These are phyloP conservation scores for Luehdorfia chinensis DNA, from an alignment of 1,140 invertebrate genomes.

Conservation along the genomic window DNA sequence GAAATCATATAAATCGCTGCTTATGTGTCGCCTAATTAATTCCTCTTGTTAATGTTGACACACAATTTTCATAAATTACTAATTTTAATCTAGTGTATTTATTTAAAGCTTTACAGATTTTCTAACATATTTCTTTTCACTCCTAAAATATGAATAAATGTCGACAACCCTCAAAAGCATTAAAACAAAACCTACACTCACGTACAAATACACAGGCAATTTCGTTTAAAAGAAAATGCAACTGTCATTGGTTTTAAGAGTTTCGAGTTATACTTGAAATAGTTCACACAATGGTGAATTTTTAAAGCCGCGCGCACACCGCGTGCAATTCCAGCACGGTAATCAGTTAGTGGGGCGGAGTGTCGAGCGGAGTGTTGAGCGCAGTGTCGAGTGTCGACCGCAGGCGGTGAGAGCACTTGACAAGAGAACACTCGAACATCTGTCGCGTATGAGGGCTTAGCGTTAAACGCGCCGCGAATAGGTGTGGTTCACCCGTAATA, in stretches of 20 bases:
- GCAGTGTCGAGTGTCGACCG: slow-evolving; percentile 36
- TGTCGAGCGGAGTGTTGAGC: slow-evolving; percentile 23
- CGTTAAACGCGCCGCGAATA: slow-evolving; percentile 32
- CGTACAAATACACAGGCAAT: slow-evolving; percentile 9
- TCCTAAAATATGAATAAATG: no score
- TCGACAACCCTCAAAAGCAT: background rate
- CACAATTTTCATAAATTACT: no score
- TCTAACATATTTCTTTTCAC: no score
- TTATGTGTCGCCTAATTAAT: no score
- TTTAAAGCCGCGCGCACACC: slow-evolving; percentile 7
- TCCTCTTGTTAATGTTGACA: no score
- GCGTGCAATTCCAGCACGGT: slow-evolving; percentile 12
- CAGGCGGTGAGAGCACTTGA: slow-evolving; percentile 34
- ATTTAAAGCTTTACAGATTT: no score
- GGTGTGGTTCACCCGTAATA: slow-evolving; percentile 1
- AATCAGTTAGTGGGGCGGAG: slow-evolving; percentile 27
- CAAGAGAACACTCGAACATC: slow-evolving; percentile 47
- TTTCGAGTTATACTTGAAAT: slow-evolving; percentile 10
- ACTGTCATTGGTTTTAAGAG: slow-evolving; percentile 7
- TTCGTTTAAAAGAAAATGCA: slow-evolving; percentile 14
- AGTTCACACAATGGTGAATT: slow-evolving; percentile 11
- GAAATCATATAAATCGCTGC: no score
- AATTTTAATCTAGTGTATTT: no score
- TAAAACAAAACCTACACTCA: slow-evolving; percentile 10
- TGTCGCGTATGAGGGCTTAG: slow-evolving; percentile 41